Evolutionary conservation across 1,140 invertebrate species (phyloP).

Genomic region (Habropoda laboriosa): DNA sequence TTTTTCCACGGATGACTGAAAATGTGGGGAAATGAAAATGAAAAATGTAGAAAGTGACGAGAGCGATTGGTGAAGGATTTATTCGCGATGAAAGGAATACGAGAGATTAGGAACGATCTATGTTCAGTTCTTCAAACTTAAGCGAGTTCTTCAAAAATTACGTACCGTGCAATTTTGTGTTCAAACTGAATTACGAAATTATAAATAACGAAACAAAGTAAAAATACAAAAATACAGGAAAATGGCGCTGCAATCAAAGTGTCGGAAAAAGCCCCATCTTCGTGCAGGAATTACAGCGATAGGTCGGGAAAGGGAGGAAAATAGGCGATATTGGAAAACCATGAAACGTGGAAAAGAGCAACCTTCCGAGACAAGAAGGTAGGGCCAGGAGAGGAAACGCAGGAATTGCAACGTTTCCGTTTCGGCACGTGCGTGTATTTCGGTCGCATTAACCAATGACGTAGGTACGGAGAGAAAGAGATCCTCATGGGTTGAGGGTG

Average conservation of each 20-base stretch:
- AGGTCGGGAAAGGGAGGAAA: not conserved
- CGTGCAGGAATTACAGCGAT: no score
- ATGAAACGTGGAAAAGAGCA: not conserved
- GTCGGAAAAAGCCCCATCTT: no score
- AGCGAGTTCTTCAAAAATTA: no score
- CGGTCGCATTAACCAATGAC: conserved; percentile 54
- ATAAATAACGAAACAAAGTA: not conserved
- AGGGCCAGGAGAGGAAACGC: not conserved
- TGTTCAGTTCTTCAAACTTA: no score
- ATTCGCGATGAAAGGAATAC: not conserved
- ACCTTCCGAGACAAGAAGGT: not conserved
- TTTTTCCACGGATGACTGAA: not conserved
- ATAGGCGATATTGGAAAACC: not conserved
- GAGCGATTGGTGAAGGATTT: not conserved
- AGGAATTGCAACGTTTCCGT: conserved; percentile 59
- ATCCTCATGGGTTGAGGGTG: conserved; percentile 18
- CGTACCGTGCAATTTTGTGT: not conserved
- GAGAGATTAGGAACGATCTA: not conserved
- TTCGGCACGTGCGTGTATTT: conserved; percentile 44
- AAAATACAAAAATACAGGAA: not conserved
- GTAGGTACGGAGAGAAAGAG: conserved; percentile 28
- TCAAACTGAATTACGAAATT: not conserved
- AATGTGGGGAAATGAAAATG: not conserved
- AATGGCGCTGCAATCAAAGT: no score
- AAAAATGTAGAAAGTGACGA: not conserved